Base-by-base conservation (phyloP, 1,140 invertebrate genomes). In the Tetranychus cinnabarinus region DNA sequence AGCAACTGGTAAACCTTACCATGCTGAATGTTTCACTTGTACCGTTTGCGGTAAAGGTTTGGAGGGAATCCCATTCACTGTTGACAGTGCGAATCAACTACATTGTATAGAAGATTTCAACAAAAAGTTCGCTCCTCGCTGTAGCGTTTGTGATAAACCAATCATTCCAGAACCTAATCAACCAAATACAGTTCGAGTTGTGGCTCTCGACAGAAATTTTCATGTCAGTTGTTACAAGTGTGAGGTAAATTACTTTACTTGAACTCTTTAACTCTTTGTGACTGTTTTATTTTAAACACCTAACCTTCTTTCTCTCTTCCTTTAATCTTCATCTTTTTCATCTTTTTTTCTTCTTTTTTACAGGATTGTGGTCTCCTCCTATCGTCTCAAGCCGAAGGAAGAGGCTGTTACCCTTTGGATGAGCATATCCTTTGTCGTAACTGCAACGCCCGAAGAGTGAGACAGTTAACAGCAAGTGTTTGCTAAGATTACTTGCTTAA, bases 31-130 rank as follows among this genome's bases (percentile, higher is more conserved):
- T 72, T 99, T 99, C 70, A 87, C 85, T 63, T 97, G 93, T 72
- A 83, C 95, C 56, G 83, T 88, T 13, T 98, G 95, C 75, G 83
- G 84, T 34, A 89, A 91, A 72, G 92, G 88, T 70, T 77, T 99
- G 31, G 95, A 99, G 76, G 92, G 93, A 15, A 88, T 97, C 71
- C 90, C 90, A 33, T 98, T 97, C 70, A 97, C 95, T 33, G 90
- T 97, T 3, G 92, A 97, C 77, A 90, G 91, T 37, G 88, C 88
- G 46, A 97, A 96, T 77, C 84, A 92, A 71, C 92, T 97, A 68
- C 90, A 97, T 73, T 98, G 95, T 70, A 96, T 98, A 70, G 86
- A 96, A 69, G 93, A 97, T 76, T 98, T 97, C 71, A 92, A 98
- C 66, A 91, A 86, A 67, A 96, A 96, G 79, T 98, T 97, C 79